Conservation (phyloP, 2,113 vertebrate genomes). For the Tyrannus savana region DNA sequence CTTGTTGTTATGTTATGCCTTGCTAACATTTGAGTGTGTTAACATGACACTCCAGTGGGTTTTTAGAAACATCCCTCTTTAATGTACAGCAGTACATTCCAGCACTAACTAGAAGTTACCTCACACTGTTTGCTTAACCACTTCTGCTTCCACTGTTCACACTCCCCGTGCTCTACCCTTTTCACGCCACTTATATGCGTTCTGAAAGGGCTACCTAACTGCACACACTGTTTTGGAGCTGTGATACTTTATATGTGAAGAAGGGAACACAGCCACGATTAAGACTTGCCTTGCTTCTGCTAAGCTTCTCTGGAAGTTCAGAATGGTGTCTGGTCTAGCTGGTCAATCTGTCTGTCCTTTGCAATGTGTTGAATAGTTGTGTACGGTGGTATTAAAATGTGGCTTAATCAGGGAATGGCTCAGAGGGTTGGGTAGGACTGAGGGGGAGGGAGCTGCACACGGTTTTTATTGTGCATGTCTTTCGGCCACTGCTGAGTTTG, state of each 20-base stretch:
- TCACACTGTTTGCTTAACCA: not conserved
- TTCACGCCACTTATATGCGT: not conserved
- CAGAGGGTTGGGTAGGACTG: slow-evolving; percentile 19
- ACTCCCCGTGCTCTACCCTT: not conserved
- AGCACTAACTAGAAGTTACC: not conserved
- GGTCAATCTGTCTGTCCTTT: slow-evolving; percentile 33
- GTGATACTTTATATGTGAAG: not conserved
- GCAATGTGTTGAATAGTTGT: slow-evolving; percentile 10
- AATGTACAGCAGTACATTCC: not conserved
- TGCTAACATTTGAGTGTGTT: slow-evolving; percentile 24
- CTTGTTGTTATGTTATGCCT: slow-evolving; percentile 5
- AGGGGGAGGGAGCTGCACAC: not conserved
- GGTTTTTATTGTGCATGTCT: slow-evolving; percentile 51
- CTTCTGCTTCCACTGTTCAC: slow-evolving; percentile 39
- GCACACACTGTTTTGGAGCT: not conserved
- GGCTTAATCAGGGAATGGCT: slow-evolving; percentile 56
- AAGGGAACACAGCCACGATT: slow-evolving; percentile 53
- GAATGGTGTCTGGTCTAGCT: slow-evolving; percentile 33
- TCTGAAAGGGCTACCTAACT: not conserved
- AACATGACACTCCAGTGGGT: slow-evolving; percentile 25
- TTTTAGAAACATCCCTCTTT: not conserved
- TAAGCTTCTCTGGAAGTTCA: slow-evolving; percentile 44
- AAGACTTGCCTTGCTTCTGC: slow-evolving; percentile 40
- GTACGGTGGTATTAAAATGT: slow-evolving; percentile 14
- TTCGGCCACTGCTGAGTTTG: slow-evolving; percentile 11